These are phyloP conservation scores for Peromyscus leucopus DNA, from an alignment of 2,113 vertebrate species.

Conservation along the genomic window DNA sequence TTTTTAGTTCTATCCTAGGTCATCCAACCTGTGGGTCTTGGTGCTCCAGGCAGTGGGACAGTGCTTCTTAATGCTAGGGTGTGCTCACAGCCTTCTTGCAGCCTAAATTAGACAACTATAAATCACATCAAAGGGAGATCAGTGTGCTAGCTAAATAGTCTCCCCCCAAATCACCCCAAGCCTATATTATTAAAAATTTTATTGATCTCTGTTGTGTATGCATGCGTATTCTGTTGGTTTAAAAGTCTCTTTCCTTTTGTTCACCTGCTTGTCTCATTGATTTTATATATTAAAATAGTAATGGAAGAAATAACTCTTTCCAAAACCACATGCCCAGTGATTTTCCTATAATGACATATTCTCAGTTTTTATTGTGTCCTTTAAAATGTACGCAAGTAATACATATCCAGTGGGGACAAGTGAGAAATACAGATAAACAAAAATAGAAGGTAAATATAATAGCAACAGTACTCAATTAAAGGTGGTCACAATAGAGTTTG, in stretches of 20 bases:
- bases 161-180: constrained; percentile 64
- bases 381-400: constrained; percentile 18
- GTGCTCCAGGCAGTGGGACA: constrained; percentile 37
- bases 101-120: constrained; percentile 70
- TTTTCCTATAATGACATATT: not conserved
- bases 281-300: not conserved
- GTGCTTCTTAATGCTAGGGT: constrained; percentile 74
- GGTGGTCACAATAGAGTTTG: not conserved
- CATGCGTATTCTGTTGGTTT: constrained; percentile 30
- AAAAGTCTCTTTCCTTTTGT: constrained; percentile 36
- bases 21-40: not conserved
- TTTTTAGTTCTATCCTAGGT: not conserved
- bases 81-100: constrained; percentile 72
- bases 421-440: constrained; percentile 28
- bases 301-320: constrained; percentile 18
- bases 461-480: constrained; percentile 51
- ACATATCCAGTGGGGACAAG: not conserved
- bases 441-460: constrained; percentile 28
- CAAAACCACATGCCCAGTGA: not conserved
- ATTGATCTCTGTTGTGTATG: not conserved
- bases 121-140: constrained; percentile 76
- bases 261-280: constrained; percentile 39
- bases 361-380: constrained; percentile 51
- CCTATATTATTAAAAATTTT: constrained; percentile 56
- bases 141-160: constrained; percentile 74